A percentile compares a stretch with the other conserved stretches of the same genome.
phyloP scores from a whole-genome alignment of 2,888 invertebrate genomes.

The Phlogophora meticulosa region DNA sequence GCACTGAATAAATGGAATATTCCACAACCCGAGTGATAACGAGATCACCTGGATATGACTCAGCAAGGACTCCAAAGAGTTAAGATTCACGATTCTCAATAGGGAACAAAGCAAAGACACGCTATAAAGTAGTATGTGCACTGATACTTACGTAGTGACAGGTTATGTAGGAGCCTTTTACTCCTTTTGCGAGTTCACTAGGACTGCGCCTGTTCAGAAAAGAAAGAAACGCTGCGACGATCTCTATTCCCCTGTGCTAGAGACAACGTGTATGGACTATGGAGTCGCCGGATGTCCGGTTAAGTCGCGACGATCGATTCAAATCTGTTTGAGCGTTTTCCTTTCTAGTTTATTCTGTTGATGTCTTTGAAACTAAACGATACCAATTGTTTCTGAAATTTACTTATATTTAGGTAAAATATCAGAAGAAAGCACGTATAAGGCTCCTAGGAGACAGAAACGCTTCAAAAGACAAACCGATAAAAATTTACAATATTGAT shows the following conservation, averaged over 20 bases:
- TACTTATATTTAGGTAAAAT: conserved; percentile 58
- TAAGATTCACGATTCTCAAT: conserved; percentile 63
- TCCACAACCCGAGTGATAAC: conserved; percentile 64
- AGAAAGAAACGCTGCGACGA: conserved; percentile 89
- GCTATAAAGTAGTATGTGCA: conserved; percentile 76
- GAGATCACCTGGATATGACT: conserved; percentile 74
- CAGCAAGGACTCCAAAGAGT: conserved; percentile 70
- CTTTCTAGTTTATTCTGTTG: conserved; percentile 47
- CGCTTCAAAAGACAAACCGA: conserved; percentile 52
- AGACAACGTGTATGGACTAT: conserved; percentile 89
- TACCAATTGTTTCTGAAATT: conserved; percentile 44
- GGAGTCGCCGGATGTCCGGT: conserved; percentile 90
- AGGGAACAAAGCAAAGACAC: conserved; percentile 71
- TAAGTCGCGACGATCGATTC: conserved; percentile 74
- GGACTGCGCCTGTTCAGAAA: conserved; percentile 91
- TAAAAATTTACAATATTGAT: conserved; percentile 56
- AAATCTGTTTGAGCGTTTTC: conserved; percentile 69
- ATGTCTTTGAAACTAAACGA: conserved; percentile 36
- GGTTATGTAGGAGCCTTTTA: conserved; percentile 92
- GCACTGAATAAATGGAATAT: conserved; percentile 71
- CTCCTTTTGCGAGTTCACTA: conserved; percentile 91
- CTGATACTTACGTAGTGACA: conserved; percentile 90
- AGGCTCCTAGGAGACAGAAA: conserved; percentile 60
- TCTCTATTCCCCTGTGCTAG: conserved; percentile 88
- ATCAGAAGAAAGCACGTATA: conserved; percentile 58